phyloP scores from a whole-genome alignment of 2,888 invertebrate genomes.

The Rhagium mordax region DNA sequence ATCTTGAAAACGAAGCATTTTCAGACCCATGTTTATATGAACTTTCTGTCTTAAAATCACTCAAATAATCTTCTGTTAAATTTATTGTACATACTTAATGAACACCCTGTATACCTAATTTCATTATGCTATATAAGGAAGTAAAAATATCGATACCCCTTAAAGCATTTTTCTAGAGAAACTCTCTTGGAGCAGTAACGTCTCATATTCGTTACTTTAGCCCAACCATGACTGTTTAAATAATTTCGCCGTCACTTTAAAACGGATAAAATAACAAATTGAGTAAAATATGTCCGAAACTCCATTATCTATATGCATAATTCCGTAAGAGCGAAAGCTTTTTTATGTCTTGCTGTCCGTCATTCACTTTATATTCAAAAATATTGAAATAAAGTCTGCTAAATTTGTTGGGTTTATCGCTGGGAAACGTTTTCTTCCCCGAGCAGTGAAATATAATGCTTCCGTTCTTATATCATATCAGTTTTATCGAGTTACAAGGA shows the following conservation, averaged over 20 bases:
- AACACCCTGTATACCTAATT: too few species aligned
- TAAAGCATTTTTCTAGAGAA: too few species aligned
- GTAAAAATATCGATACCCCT: too few species aligned
- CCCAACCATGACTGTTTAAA: too few species aligned
- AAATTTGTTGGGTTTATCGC: neutral
- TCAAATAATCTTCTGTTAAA: too few species aligned
- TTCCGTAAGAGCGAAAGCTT: neutral
- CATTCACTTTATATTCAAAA: neutral
- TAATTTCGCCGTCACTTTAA: neutral
- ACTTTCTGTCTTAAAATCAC: too few species aligned
- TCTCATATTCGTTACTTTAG: too few species aligned
- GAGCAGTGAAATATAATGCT: conserved; percentile 6
- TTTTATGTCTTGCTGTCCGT: neutral
- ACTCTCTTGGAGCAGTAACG: too few species aligned
- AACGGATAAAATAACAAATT: neutral
- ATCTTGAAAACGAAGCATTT: too few species aligned
- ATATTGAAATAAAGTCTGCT: neutral
- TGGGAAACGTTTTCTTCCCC: neutral
- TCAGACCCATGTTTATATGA: too few species aligned
- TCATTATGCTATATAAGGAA: too few species aligned
- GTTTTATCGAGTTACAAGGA: conserved; percentile 29
- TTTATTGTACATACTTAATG: too few species aligned
- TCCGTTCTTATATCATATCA: conserved; percentile 15
- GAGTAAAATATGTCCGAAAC: neutral
- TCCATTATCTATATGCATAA: neutral